Base-by-base conservation (phyloP, 1,140 invertebrate genomes). In the Megalonaias nervosa region DNA sequence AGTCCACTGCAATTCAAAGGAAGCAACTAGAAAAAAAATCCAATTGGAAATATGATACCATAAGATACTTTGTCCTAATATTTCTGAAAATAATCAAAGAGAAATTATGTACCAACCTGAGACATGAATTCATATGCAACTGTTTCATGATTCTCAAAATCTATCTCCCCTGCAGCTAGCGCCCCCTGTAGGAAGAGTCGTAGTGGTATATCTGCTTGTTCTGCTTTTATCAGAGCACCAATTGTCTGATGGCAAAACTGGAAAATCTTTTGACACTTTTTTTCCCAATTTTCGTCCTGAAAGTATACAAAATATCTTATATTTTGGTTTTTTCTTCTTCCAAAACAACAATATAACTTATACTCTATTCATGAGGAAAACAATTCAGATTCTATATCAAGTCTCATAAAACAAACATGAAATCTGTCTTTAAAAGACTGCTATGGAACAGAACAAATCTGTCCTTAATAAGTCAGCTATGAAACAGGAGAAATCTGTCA, bases 101-200 rank as follows among this genome's bases (percentile, higher is more conserved):
- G 38, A 48, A 48, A 48, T 48, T 9, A n/a, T 73, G 9, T 11
- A 73, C 82, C 84, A 84, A 95, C 95, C 91, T 99, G 98, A 38
- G 98, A 98, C 88, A 99, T 95, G 87, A 98, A 99, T 91, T 99
- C 98, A 91, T 99, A 99, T 0, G 98, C 97, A 0, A 99, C 95
- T 60, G 97, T 96, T 92, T 99, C 97, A 88, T 97, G 95, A 89
- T 98, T 97, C 81, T 97, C 95, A 90, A 99, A 99, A 11, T 94
- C 93, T 71, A 99, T 97, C 90, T 96, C 94, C 66, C 96, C 96
- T 67, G 98, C 97, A 0, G 97, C 96, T 67, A 99, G 90, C 0
- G 98, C 97, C 4, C 97, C 98, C 91, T 99, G 97, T 26, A 91
- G 92, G 91, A 98, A 99, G 31, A 99, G 89, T 87, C 98, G 93